A percentile compares a stretch with the other conserved stretches of the same genome.
Evolutionary conservation across 2,797 vertebrate species (phyloP).

Genomic region (Labroides dimidiatus): DNA sequence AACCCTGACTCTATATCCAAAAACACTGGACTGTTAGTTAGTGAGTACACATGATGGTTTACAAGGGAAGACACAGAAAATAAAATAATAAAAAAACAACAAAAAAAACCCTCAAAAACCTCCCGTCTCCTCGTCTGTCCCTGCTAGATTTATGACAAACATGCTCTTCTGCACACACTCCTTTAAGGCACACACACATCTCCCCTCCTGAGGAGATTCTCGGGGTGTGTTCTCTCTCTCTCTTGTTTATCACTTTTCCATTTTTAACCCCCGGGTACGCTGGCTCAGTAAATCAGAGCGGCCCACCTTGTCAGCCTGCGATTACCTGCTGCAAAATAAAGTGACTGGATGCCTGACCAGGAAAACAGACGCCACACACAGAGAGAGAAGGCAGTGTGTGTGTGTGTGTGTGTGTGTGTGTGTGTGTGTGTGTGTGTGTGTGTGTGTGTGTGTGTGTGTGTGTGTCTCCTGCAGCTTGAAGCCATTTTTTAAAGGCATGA

Average conservation of each 20-base stretch:
- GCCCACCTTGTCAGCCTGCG: slow-evolving; percentile 60
- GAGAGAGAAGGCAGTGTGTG: neutral
- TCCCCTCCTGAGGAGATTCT: slow-evolving; percentile 15
- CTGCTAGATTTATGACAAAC: slow-evolving; percentile 65
- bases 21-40: neutral
- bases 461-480: slow-evolving; percentile 9
- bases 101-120: slow-evolving; percentile 3
- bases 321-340: slow-evolving; percentile 74
- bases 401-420: slow-evolving; percentile 1
- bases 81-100: too few species aligned
- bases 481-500: slow-evolving; percentile 43
- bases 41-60: slow-evolving; percentile 13
- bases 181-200: slow-evolving; percentile 1
- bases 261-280: slow-evolving; percentile 49
- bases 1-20: neutral
- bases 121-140: slow-evolving; percentile 63
- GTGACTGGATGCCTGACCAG: slow-evolving; percentile 56
- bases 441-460: slow-evolving; percentile 6
- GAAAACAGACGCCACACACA: slow-evolving; percentile 49
- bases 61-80: slow-evolving; percentile 26
- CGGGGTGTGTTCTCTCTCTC: slow-evolving; percentile 37
- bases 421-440: slow-evolving; percentile 13
- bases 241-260: slow-evolving; percentile 74
- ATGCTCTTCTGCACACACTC: slow-evolving; percentile 22
- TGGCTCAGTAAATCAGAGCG: slow-evolving; percentile 67